These are phyloP conservation scores for Atta colombica DNA, from an alignment of 1,140 invertebrate species.

Conservation along the genomic window DNA sequence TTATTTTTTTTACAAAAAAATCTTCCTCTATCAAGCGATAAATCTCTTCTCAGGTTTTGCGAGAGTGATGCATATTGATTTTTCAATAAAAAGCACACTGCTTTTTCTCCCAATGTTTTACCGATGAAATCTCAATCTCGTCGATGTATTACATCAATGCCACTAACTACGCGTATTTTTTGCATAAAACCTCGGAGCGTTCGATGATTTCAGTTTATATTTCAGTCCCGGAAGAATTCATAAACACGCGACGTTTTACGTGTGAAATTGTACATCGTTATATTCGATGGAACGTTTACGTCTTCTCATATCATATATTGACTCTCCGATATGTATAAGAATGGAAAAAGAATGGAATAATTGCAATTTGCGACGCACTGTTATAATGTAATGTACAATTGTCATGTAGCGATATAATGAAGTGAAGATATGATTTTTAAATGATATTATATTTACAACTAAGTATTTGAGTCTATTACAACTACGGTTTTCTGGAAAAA, in stretches of 20 bases:
- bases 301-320: background rate
- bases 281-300: background rate
- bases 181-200: background rate
- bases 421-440: background rate
- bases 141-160: conserved; percentile 25
- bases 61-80: conserved; percentile 15
- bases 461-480: background rate
- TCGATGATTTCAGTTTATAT: background rate
- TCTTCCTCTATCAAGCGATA: conserved; percentile 1
- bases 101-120: conserved; percentile 3
- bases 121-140: background rate
- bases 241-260: conserved; percentile 4
- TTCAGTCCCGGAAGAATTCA: background rate
- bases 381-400: background rate
- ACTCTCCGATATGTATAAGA: background rate
- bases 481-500: background rate
- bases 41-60: background rate
- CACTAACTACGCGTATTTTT: conserved; percentile 4
- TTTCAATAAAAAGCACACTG: conserved; percentile 25
- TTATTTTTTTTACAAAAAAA: background rate
- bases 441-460: background rate
- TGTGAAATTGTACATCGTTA: conserved; percentile 27
- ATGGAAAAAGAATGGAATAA: too few species aligned
- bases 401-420: background rate
- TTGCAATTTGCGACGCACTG: background rate